Evolutionary conservation across 1,140 invertebrate genomes (phyloP).

Genomic region (Tribolium madens): DNA sequence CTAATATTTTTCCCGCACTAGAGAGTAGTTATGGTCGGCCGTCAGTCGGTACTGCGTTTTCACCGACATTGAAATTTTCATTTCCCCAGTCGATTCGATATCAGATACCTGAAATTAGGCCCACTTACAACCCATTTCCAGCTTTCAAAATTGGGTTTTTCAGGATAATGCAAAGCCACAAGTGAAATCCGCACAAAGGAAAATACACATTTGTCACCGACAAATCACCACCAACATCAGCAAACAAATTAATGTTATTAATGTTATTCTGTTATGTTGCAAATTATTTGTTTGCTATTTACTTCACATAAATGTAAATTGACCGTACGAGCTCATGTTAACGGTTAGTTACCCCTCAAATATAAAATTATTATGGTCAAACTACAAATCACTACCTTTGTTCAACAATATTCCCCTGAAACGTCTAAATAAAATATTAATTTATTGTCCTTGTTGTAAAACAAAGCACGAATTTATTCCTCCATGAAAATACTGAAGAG

Average conservation of each 20-base stretch:
- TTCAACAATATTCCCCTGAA: no score
- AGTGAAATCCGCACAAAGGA: no score
- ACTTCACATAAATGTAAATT: no score
- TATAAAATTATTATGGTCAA: no score
- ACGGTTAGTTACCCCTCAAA: no score
- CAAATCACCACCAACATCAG: no score
- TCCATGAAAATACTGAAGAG: background rate
- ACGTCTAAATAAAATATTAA: background rate
- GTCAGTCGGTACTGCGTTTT: background rate
- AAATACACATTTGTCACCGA: no score
- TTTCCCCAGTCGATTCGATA: background rate
- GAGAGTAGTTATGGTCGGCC: conserved; percentile 20
- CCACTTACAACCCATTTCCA: background rate
- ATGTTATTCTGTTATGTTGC: no score
- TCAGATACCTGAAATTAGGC: conserved; percentile 15
- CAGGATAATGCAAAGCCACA: conserved; percentile 1
- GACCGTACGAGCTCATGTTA: no score
- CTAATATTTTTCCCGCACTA: conserved; percentile 12
- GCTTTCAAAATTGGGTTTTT: background rate
- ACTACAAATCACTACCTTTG: no score
- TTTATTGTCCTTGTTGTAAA: background rate
- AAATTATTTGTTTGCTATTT: no score
- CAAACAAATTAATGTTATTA: no score
- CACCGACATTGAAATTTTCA: conserved; percentile 23
- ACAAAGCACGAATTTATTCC: background rate